Conservation (phyloP, 1,140 invertebrate species). For the Drosophila obscura region DNA sequence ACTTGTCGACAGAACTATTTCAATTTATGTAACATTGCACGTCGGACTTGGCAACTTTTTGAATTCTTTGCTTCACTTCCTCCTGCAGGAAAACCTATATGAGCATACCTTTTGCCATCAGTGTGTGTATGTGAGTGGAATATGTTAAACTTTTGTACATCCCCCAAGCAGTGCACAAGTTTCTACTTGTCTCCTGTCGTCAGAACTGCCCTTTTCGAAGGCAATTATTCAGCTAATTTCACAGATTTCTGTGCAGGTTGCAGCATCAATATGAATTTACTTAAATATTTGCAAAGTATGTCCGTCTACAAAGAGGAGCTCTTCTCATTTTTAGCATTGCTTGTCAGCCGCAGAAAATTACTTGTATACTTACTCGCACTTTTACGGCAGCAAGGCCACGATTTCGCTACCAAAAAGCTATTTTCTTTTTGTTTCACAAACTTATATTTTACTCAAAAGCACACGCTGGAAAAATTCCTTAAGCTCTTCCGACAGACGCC, state of each 20-base stretch:
- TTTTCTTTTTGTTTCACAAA: slow-evolving; percentile 41
- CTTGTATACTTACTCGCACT: slow-evolving; percentile 27
- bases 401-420: slow-evolving; percentile 22
- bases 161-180: slow-evolving; percentile 15
- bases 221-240: slow-evolving; percentile 54
- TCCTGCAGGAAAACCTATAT: background rate
- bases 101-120: slow-evolving; percentile 6
- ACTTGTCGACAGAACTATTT: slow-evolving; percentile 69
- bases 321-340: slow-evolving; percentile 57
- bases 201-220: background rate
- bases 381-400: slow-evolving; percentile 35
- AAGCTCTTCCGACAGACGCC: slow-evolving; percentile 26
- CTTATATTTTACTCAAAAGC: slow-evolving; percentile 22
- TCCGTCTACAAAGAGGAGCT: slow-evolving; percentile 37
- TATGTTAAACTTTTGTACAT: slow-evolving; percentile 20
- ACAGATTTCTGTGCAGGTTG: slow-evolving; percentile 14
- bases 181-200: background rate
- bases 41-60: slow-evolving; percentile 41
- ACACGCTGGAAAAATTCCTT: slow-evolving; percentile 19
- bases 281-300: slow-evolving; percentile 14
- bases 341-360: slow-evolving; percentile 69
- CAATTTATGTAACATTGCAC: slow-evolving; percentile 69
- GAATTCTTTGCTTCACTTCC: slow-evolving; percentile 22
- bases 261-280: slow-evolving; percentile 14
- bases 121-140: slow-evolving; percentile 7